Evolutionary conservation across 2,888 invertebrate species (phyloP), one percentile per base, ranked within the genome.

Genomic region (Pogonocherus hispidulus): DNA sequence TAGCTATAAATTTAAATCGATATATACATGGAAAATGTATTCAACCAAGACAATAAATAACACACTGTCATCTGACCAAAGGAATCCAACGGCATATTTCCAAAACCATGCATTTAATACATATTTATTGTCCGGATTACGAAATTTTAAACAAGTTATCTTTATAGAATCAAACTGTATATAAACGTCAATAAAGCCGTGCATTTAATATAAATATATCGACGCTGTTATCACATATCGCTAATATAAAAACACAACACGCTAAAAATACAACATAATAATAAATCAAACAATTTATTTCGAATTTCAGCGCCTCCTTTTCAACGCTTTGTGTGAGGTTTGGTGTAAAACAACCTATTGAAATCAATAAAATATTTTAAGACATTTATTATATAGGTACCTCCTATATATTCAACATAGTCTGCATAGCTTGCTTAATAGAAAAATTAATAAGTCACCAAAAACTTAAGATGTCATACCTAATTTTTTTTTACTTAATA

Each of bases 281-380:
- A 32, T 52, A 52, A 32, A 52, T 52, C n/a, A 27, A 52, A 32
- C 52, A 16, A 1, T 52, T 52, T 52, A 52, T 52, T 52, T 32
- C 32, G 41, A 52, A 32, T 14, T 1, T 16, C 27, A 41, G n/a
- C 41, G 14, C 19, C 5, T 56, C 27, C 3, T n/a, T 37, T 22
- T 32, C 52, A 27, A 11, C 16, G 27, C 18, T 52, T 35, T 32
- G 9, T 19, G 52, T 18, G 32, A 16, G 4, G 27, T 27, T 14
- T 37, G 11, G 14, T 41, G 14, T 16, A 8, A 32, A 52, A 52
- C 2, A 49, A 47, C 5, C 46, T 46, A 18, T 19, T 6, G 19
- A 22, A 11, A 49, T 4, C 0, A 11, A 22, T 1, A 20, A 27
- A 27, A 27, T 27, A 5, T 27, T 5, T 27, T 27, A 27, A 27